Evolutionary conservation across 2,888 invertebrate genomes (phyloP).

Genomic region (Pegoplata infirma): DNA sequence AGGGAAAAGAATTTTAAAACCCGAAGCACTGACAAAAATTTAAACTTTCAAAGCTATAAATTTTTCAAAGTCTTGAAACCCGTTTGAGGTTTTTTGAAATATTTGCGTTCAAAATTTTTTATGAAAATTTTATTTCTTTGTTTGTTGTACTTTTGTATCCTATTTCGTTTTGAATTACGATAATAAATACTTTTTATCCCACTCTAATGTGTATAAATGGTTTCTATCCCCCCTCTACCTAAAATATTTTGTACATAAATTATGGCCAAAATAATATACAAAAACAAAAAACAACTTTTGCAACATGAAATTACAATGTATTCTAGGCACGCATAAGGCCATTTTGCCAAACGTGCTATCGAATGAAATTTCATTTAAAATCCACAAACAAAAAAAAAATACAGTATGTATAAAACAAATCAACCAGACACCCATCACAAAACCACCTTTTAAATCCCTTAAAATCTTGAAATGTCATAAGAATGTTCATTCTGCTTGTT

Average conservation of each 20-base stretch:
- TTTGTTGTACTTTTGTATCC: too few species aligned
- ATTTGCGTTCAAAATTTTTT: too few species aligned
- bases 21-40: too few species aligned
- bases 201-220: too few species aligned
- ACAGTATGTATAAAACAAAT: too few species aligned
- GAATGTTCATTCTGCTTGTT: background rate
- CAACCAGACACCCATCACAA: conserved; percentile 38
- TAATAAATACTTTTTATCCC: too few species aligned
- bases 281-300: conserved; percentile 48
- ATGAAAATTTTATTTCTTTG: too few species aligned
- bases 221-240: background rate
- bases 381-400: conserved; percentile 40
- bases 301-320: conserved; percentile 68
- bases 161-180: too few species aligned
- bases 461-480: conserved; percentile 38
- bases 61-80: too few species aligned
- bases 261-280: conserved; percentile 44
- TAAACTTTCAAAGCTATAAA: too few species aligned
- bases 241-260: conserved; percentile 48
- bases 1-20: too few species aligned
- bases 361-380: conserved; percentile 68
- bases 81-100: too few species aligned
- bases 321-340: conserved; percentile 76
- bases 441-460: conserved; percentile 50
- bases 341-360: conserved; percentile 76